Evolutionary conservation across 1,140 invertebrate species (phyloP).

Genomic region (Coptotermes formosanus): DNA sequence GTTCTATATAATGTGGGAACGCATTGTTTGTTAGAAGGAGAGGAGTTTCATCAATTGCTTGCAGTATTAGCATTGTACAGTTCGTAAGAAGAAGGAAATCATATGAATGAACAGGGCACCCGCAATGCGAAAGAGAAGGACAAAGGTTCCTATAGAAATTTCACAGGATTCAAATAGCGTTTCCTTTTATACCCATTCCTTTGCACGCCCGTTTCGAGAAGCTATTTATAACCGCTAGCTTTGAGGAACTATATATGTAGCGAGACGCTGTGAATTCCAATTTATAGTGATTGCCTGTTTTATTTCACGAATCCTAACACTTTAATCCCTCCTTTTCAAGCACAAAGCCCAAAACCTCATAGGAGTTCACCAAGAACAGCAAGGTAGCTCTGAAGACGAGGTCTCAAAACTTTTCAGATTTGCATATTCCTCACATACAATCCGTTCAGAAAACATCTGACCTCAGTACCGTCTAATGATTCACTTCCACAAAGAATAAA

Average conservation of each 20-base stretch:
- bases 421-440: not conserved
- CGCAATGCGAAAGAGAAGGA: not conserved
- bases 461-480: not conserved
- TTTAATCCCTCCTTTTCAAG: not conserved
- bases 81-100: not conserved
- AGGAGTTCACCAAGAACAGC: not conserved
- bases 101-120: not conserved
- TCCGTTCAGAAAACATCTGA: not conserved
- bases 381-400: no score
- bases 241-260: not conserved
- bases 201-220: not conserved
- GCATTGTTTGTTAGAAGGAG: not conserved
- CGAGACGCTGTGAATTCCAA: not conserved
- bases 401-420: not conserved
- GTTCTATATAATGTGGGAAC: not conserved
- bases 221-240: not conserved
- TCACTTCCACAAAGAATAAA: no score
- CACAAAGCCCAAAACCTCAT: not conserved
- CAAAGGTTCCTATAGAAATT: not conserved
- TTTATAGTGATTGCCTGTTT: slow-evolving; percentile 13
- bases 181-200: slow-evolving; percentile 2
- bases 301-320: not conserved
- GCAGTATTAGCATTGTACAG: not conserved
- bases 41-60: not conserved
- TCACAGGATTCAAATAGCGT: slow-evolving; percentile 1